Percentiles rank a stretch among this genome's conserved stretches.
Evolutionary conservation across 2,888 invertebrate genomes (phyloP).

Genomic region (Saturnia pavonia): DNA sequence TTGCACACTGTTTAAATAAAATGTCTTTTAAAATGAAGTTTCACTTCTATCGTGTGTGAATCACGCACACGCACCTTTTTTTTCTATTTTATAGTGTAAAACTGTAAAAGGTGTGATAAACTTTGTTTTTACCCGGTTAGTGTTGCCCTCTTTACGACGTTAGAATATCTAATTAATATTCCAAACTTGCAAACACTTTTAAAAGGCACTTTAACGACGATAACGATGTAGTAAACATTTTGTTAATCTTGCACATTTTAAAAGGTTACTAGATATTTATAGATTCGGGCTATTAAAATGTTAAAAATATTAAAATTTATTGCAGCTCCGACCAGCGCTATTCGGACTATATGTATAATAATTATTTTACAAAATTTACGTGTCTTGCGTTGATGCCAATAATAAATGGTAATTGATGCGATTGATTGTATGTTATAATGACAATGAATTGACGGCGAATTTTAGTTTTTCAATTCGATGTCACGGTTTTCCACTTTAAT

Average conservation of each 20-base stretch:
- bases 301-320: background rate
- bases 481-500: background rate
- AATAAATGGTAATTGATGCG: background rate
- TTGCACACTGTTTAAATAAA: too few species aligned
- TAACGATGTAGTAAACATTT: background rate
- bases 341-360: background rate
- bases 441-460: background rate
- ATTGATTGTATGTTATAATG: background rate
- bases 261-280: background rate
- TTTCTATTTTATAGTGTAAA: background rate
- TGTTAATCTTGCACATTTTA: background rate
- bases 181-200: background rate
- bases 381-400: background rate
- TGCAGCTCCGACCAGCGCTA: background rate
- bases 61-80: too few species aligned
- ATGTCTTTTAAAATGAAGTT: too few species aligned
- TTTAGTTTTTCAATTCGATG: background rate
- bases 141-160: background rate
- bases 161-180: background rate
- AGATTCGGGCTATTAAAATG: background rate
- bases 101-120: background rate
- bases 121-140: background rate
- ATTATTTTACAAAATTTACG: background rate
- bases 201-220: background rate
- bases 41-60: too few species aligned